Evolutionary conservation across 2,888 invertebrate species (phyloP).

Genomic region (Apamea monoglypha): DNA sequence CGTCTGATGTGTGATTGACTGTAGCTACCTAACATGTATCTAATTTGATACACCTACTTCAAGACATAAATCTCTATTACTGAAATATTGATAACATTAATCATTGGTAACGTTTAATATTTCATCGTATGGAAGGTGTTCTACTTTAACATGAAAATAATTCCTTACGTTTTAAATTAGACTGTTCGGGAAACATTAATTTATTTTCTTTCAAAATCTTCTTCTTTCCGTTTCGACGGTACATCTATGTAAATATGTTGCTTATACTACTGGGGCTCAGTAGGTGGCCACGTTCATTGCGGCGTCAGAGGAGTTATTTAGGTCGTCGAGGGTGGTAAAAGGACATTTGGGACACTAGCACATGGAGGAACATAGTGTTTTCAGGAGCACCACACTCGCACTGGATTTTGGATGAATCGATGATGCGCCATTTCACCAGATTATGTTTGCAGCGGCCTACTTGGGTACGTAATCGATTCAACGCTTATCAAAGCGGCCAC

Average conservation of each 20-base stretch:
- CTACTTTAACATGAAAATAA: slow-evolving; percentile 7
- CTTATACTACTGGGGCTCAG: too few species aligned
- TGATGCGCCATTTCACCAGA: neutral
- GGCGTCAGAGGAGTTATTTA: neutral
- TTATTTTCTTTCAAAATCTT: neutral
- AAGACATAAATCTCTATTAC: slow-evolving; percentile 1
- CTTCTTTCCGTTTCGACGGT: neutral
- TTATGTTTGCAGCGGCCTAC: neutral
- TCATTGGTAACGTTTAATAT: slow-evolving; percentile 20
- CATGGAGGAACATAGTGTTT: too few species aligned
- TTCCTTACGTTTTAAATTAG: neutral
- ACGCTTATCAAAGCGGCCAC: too few species aligned
- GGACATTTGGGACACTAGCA: neutral
- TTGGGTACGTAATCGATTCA: neutral
- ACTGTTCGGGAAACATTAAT: neutral
- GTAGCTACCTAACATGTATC: neutral
- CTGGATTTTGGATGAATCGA: neutral
- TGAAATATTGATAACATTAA: slow-evolving; percentile 21
- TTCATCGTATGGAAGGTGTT: slow-evolving; percentile 23
- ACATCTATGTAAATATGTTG: too few species aligned
- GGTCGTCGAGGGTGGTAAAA: neutral
- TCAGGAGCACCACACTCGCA: neutral
- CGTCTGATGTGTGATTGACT: neutral
- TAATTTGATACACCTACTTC: slow-evolving; percentile 18
- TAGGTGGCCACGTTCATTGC: too few species aligned